Percentiles rank a stretch among this genome's conserved stretches.
phyloP scores from a whole-genome alignment of 2,113 vertebrate genomes.

The Poeciliopsis prolifica region DNA sequence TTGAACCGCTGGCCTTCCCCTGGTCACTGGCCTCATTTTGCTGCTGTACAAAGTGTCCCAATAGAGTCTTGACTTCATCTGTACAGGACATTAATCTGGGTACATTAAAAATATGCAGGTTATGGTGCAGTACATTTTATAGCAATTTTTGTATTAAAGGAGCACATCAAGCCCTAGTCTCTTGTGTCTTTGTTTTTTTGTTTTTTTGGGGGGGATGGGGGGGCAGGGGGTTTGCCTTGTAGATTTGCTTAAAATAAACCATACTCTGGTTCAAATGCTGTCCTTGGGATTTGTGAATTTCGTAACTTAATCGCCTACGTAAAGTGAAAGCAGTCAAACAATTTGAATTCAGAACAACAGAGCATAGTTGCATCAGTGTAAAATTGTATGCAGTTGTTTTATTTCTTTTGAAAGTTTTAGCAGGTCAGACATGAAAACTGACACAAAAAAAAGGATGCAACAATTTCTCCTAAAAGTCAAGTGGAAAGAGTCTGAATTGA shows the following conservation, averaged over 20 bases:
- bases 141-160: not conserved
- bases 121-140: slow-evolving; percentile 8
- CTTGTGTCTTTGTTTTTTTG: not conserved
- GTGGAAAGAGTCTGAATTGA: not conserved
- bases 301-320: no score
- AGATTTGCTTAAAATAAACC: not conserved
- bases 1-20: slow-evolving; percentile 54
- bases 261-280: not conserved
- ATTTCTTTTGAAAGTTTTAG: not conserved
- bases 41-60: slow-evolving; percentile 54
- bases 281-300: not conserved
- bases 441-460: slow-evolving; percentile 11
- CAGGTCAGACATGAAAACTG: not conserved
- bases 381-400: slow-evolving; percentile 3
- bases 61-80: slow-evolving; percentile 28
- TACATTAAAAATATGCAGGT: slow-evolving; percentile 11
- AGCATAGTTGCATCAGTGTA: not conserved
- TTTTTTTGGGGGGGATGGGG: not conserved
- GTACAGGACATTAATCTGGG: slow-evolving; percentile 17
- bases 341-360: not conserved
- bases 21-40: slow-evolving; percentile 76
- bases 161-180: not conserved
- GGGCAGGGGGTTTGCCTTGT: not conserved
- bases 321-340: not conserved
- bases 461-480: slow-evolving; percentile 18